Base-by-base conservation (phyloP, 1,140 invertebrate genomes). In the Drosophila guanche region DNA sequence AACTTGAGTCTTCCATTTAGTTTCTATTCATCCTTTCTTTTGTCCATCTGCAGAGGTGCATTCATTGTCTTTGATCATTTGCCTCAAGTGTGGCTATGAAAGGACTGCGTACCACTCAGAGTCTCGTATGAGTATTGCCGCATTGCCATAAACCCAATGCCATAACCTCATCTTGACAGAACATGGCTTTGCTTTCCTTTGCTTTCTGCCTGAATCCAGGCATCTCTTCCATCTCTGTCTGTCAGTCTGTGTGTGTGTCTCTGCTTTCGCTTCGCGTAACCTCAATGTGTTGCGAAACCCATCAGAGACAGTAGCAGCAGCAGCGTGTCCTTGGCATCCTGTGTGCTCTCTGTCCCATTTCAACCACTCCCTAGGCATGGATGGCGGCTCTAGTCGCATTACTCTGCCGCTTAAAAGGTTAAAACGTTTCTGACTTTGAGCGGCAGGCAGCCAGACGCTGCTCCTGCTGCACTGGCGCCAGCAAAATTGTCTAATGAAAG, bases 341-440 rank as follows among this genome's bases (percentile, higher is more conserved):
- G 50, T 55, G 73, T 43, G 56, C 45, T 62, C 48, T 37, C 59
- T 48, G 10, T 25, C 37, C 56, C 27, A 14, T 22, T 37, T 10
- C 12, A 2, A 16, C 4, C n/a, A 12, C 47, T 46, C 59, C n/a
- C 12, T 50, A 23, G n/a, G 40, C 52, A 20, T 55, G 61, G 61
- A 74, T 52, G 58, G 71, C 53, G 78, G 79, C 77, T 85, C 77
- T 86, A 73, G 77, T 77, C 80, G 80, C 68, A 85, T 85, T 85
- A 86, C 81, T 72, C 67, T 62, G 84, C 63, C 62, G 81, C 80
- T 86, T 86, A 85, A 85, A 85, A 86, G 77, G 80, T 86, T 85
- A 85, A 85, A 85, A 77, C 77, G 73, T 77, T 85, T 74, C 86
- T 81, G 77, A 86, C 81, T 77, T 86, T 86, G 73, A 77, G 79